Evolutionary conservation across 2,113 vertebrate genomes (phyloP).

Genomic region (Limanda limanda): DNA sequence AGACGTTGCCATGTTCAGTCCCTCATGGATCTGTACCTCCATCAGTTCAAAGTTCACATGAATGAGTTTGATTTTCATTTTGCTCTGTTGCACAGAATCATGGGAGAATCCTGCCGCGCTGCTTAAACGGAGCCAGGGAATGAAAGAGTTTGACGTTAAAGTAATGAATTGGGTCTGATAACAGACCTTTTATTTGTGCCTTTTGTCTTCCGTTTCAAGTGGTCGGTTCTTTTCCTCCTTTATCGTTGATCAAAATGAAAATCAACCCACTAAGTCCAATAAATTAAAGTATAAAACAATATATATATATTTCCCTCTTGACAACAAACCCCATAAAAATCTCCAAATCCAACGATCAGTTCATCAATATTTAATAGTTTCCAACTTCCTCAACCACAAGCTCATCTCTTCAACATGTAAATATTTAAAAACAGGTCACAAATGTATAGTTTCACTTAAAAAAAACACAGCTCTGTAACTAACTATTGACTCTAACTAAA

Average conservation of each 20-base stretch:
- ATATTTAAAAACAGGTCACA: not conserved
- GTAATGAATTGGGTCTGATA: not conserved
- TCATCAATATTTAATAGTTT: too few relatives aligned
- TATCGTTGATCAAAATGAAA: constrained; percentile 37
- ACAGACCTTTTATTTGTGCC: constrained; percentile 38
- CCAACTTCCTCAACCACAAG: not conserved
- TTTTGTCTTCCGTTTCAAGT: constrained; percentile 27
- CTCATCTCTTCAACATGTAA: not conserved
- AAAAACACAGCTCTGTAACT: not conserved
- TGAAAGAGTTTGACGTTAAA: too few relatives aligned
- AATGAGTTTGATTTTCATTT: constrained; percentile 40
- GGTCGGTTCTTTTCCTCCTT: constrained; percentile 8
- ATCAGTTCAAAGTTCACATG: not conserved
- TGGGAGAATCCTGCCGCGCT: not conserved
- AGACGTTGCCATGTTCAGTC: constrained; percentile 28
- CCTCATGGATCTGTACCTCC: not conserved
- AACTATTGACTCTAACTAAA: too few relatives aligned
- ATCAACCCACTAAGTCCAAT: not conserved
- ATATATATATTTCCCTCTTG: not conserved
- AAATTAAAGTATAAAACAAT: constrained; percentile 11
- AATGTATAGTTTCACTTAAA: not conserved
- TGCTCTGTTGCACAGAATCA: constrained; percentile 26
- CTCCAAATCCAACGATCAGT: too few relatives aligned
- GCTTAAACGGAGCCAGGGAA: not conserved
- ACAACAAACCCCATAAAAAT: not conserved